These are phyloP conservation scores for Cynoglossus semilaevis DNA, from an alignment of 2,113 vertebrate genomes.

Conservation along the genomic window DNA sequence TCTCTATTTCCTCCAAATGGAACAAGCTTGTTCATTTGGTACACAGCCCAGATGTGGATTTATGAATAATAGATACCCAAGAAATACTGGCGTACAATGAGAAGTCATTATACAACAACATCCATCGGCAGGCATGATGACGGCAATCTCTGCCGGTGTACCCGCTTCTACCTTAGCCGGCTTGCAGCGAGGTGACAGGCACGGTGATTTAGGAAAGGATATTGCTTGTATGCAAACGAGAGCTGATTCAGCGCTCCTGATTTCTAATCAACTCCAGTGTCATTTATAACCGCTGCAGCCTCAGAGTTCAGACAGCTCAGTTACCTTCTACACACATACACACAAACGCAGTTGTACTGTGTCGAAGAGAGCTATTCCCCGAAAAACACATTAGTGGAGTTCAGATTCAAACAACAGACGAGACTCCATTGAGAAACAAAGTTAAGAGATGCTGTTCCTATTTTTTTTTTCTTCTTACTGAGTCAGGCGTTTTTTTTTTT, in stretches of 20 bases:
- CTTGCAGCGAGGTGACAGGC: conserved; percentile 45
- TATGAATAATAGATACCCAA: conserved; percentile 72
- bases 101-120: conserved; percentile 70
- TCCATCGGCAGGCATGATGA: conserved; percentile 59
- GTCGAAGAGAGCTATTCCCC: conserved; percentile 10
- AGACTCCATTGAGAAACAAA: conserved; percentile 12
- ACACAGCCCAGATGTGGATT: conserved; percentile 55
- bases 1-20: conserved; percentile 10
- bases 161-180: conserved; percentile 46
- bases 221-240: conserved; percentile 82
- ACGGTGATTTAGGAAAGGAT: conserved; percentile 72
- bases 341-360: background rate
- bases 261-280: conserved; percentile 74
- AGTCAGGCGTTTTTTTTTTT: too few relatives aligned
- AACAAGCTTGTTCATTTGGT: conserved; percentile 62
- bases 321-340: conserved; percentile 31
- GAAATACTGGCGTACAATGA: conserved; percentile 66
- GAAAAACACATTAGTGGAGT: conserved; percentile 4
- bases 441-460: background rate
- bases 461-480: too few relatives aligned
- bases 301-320: conserved; percentile 65
- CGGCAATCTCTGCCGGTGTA: conserved; percentile 48
- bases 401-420: conserved; percentile 5
- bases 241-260: conserved; percentile 78
- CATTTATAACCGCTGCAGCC: conserved; percentile 68